Conservation (phyloP, 2,113 vertebrate species). For the Labeo catla region DNA sequence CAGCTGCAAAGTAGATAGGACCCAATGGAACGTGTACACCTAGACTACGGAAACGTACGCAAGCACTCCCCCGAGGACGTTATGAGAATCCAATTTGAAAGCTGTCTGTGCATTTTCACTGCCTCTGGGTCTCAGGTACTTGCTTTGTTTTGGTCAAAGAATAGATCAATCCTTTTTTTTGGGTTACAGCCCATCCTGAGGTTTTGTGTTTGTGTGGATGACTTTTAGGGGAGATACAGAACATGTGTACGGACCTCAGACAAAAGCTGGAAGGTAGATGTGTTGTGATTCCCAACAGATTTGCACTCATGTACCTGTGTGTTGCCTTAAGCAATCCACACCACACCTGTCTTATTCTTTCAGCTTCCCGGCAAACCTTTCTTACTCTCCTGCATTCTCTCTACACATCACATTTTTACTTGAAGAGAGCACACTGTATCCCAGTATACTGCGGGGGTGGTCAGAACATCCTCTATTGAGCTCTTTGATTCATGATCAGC, state of each 20-base stretch:
- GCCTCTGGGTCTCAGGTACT: slow-evolving; percentile 38
- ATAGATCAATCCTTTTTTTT: slow-evolving; percentile 39
- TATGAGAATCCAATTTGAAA: slow-evolving; percentile 36
- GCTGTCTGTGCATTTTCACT: slow-evolving; percentile 14
- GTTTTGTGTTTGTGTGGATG: slow-evolving; percentile 13
- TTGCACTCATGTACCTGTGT: slow-evolving; percentile 17
- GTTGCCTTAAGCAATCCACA: slow-evolving; percentile 38
- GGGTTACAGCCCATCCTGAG: slow-evolving; percentile 45
- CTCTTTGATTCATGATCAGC: slow-evolving; percentile 29
- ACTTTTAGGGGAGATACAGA: slow-evolving; percentile 16
- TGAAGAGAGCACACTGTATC: slow-evolving; percentile 17
- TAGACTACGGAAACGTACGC: slow-evolving; percentile 27
- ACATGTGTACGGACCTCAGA: background rate
- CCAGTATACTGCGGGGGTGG: slow-evolving; percentile 40
- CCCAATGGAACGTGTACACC: slow-evolving; percentile 32
- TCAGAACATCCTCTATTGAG: slow-evolving; percentile 15
- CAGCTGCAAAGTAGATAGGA: slow-evolving; percentile 40
- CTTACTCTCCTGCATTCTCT: slow-evolving; percentile 14
- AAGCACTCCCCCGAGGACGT: background rate
- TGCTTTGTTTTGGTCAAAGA: slow-evolving; percentile 44
- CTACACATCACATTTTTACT: slow-evolving; percentile 28
- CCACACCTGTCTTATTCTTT: slow-evolving; percentile 30
- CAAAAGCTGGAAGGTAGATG: slow-evolving; percentile 33
- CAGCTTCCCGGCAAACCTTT: slow-evolving; percentile 34
- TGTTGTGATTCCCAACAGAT: slow-evolving; percentile 42